phyloP scores from a whole-genome alignment of 2,113 vertebrate species.

The Tricholaema leucomelas region DNA sequence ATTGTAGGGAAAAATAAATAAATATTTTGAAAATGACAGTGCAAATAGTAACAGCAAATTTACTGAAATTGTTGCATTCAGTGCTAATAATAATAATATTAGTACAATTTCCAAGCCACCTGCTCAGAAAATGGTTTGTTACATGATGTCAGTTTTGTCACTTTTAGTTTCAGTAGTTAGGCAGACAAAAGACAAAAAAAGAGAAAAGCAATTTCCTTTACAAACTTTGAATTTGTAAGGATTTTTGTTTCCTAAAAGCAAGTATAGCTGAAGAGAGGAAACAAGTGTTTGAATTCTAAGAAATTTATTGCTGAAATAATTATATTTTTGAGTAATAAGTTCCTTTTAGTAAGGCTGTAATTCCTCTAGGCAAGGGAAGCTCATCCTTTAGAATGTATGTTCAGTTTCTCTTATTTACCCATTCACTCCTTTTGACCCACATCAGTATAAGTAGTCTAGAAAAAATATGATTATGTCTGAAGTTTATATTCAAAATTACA shows the following conservation, averaged over 20 bases:
- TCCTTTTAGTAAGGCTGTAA: not conserved
- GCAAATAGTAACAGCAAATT: not conserved
- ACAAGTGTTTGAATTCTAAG: not conserved
- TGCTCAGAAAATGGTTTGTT: constrained; percentile 14
- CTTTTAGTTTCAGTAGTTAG: constrained; percentile 10
- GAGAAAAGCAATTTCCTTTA: constrained; percentile 29
- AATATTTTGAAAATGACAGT: not conserved
- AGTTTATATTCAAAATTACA: not conserved
- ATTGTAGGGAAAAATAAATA: fast-evolving
- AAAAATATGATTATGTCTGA: not conserved
- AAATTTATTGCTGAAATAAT: not conserved
- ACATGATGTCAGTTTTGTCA: not conserved
- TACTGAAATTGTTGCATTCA: not conserved
- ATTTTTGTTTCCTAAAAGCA: not conserved
- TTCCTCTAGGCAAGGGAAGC: not conserved
- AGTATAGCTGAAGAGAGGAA: not conserved
- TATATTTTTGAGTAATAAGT: not conserved
- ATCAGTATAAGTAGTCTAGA: not conserved
- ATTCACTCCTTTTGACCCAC: not conserved
- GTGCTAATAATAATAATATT: not conserved
- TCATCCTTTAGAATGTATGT: not conserved
- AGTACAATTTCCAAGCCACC: not conserved
- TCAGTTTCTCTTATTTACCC: not conserved
- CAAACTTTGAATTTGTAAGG: not conserved
- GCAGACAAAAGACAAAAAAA: constrained; percentile 26